Base-by-base conservation (phyloP, 2,113 vertebrate species). In the Pterocles orientalis region DNA sequence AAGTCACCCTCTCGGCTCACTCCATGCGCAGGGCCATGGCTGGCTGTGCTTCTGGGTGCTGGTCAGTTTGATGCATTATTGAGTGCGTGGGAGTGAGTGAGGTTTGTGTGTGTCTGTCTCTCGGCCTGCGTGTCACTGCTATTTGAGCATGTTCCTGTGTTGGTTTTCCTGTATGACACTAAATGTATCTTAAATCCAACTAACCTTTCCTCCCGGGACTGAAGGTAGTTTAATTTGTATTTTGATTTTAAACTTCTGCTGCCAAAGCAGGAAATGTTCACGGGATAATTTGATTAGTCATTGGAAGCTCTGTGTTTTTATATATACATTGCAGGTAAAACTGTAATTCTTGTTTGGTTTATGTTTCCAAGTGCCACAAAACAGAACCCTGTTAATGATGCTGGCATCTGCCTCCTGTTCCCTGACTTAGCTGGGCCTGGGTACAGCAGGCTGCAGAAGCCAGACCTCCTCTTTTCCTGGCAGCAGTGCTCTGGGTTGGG, bases 171-270 rank as follows among this genome's bases (percentile, higher is more conserved):
- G 0, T 82, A 24, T 50, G 45, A 64, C 50, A 6, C 36, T 81
- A 48, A 91, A 93, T 64, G 31, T 69, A 69, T 75, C 87, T 53
- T 93, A 84, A 87, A 92, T 79, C 57, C 77, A 62, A 12, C 54
- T 71, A 71, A 53, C 45, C 19, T 60, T 87, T 92, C 81, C 62
- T 93, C 34, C 45, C 72, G 80, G 50, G 53, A 69, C 53, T 68
- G 64, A 68, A 84, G 57, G 57, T 72, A 64, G 66, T 86, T 93
- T 85, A 69, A 88, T 86, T 80, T 58, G 41, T 87, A 36, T 61
- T 93, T 89, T 80, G 57, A 79, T 66, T 89, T 92, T 72, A 83
- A 93, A 88, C 36, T 78, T 72, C 19, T 82, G 66, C 90, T 90
- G 84, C 61, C 79, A 88, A 86, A 93, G 79, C 68, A 88, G 71